Percentiles rank a stretch among this genome's conserved stretches.
Evolutionary conservation across 2,888 invertebrate genomes (phyloP).

Genomic region (Gandaritis pyraliata): DNA sequence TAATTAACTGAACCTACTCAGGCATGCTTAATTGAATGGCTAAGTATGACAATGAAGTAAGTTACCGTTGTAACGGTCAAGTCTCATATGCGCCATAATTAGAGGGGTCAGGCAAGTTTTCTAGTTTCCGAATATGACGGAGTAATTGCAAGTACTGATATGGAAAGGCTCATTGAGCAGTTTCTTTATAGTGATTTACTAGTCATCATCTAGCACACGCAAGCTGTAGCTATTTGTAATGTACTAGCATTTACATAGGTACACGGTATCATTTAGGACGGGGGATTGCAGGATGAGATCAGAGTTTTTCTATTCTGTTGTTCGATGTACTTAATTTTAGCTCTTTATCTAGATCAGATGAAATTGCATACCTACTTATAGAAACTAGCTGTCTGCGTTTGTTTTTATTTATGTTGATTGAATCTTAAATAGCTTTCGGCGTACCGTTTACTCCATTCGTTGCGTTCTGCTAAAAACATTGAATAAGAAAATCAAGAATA

Average conservation of each 20-base stretch:
- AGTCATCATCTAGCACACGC: background rate
- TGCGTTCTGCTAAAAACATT: conserved; percentile 1
- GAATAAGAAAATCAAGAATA: conserved; percentile 21
- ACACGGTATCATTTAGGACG: too few species aligned
- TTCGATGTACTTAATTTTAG: too few species aligned
- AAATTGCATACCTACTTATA: too few species aligned
- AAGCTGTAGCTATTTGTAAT: too few species aligned
- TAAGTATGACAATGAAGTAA: conserved; percentile 58
- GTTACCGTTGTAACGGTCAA: conserved; percentile 54
- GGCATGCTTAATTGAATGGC: conserved; percentile 49
- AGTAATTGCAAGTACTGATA: conserved; percentile 22
- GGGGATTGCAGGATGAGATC: too few species aligned
- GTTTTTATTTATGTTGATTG: background rate
- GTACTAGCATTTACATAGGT: too few species aligned
- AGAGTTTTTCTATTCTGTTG: too few species aligned
- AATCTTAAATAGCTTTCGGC: background rate
- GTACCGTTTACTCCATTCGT: background rate
- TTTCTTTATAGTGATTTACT: conserved; percentile 11
- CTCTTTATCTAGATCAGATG: too few species aligned
- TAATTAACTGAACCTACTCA: conserved; percentile 34
- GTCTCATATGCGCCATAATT: conserved; percentile 55
- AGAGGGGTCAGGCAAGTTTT: conserved; percentile 45
- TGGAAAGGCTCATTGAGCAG: conserved; percentile 17
- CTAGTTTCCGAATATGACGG: conserved; percentile 32
- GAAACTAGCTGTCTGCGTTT: background rate